These are phyloP conservation scores for Aepyceros melampus DNA, from an alignment of 2,113 vertebrate genomes.

Conservation along the genomic window DNA sequence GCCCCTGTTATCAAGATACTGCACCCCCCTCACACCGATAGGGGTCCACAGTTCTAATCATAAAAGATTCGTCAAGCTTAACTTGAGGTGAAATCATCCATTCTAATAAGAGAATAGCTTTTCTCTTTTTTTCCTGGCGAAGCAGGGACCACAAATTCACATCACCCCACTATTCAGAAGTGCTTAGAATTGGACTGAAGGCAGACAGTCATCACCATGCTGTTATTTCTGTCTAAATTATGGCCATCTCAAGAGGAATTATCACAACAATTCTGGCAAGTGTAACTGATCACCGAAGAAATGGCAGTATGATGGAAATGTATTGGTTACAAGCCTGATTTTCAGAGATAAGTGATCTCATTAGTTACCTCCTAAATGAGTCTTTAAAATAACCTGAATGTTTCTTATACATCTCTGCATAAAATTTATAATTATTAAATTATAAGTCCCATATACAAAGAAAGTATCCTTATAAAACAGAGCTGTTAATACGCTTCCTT, in stretches of 20 bases:
- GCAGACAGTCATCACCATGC: neutral
- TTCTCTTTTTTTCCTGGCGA: neutral
- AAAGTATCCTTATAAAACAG: neutral
- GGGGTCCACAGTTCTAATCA: neutral
- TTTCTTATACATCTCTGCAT: neutral
- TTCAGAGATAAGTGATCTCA: conserved; percentile 6
- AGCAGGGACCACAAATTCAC: neutral
- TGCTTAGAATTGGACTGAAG: neutral
- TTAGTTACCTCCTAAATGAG: neutral
- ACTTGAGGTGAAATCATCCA: conserved; percentile 1
- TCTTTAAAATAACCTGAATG: neutral
- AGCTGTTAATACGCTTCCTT: neutral
- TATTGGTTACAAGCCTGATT: neutral
- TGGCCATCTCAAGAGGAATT: neutral
- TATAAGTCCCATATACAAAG: neutral
- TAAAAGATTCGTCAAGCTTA: neutral
- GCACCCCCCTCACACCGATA: neutral
- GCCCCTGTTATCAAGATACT: conserved; percentile 7
- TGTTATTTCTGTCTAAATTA: neutral
- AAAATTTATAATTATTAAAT: neutral
- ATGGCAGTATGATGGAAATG: neutral
- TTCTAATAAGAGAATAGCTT: neutral
- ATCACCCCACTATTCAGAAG: neutral
- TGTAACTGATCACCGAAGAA: conserved; percentile 22
- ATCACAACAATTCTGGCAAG: neutral